Percentiles rank a stretch among this genome's conserved stretches.
These are phyloP conservation scores for Apis dorsata DNA, from an alignment of 1,140 invertebrate species.

Conservation along the genomic window DNA sequence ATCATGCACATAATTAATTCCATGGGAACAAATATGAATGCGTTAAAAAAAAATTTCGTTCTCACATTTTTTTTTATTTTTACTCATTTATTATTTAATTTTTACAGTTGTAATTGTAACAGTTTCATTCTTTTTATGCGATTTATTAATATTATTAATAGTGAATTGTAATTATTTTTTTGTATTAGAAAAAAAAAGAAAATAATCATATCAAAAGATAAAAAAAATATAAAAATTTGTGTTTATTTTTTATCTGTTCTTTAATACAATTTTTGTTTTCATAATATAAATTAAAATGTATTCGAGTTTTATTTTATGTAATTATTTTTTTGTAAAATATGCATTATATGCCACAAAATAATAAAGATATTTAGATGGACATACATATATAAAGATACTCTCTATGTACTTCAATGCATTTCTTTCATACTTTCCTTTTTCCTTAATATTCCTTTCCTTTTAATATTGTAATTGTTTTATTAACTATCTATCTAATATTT, in stretches of 20 bases:
- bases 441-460: too few relatives aligned
- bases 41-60: neutral
- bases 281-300: neutral
- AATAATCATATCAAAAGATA: neutral
- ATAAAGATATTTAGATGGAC: slow-evolving; percentile 8
- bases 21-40: neutral
- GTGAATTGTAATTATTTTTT: neutral
- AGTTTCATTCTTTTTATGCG: neutral
- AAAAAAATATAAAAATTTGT: neutral
- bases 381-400: neutral
- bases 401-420: slow-evolving; percentile 1
- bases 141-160: neutral
- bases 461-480: slow-evolving; percentile 10
- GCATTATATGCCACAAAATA: neutral
- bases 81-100: neutral
- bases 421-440: neutral
- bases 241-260: neutral
- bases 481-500: neutral
- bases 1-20: slow-evolving; percentile 24
- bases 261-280: neutral
- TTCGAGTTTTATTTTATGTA: neutral
- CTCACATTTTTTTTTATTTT: neutral
- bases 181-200: neutral
- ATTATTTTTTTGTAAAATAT: slow-evolving; percentile 7
- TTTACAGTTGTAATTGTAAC: neutral